These are phyloP conservation scores for Zapus hudsonius DNA, from an alignment of 2,113 vertebrate species.

Conservation along the genomic window DNA sequence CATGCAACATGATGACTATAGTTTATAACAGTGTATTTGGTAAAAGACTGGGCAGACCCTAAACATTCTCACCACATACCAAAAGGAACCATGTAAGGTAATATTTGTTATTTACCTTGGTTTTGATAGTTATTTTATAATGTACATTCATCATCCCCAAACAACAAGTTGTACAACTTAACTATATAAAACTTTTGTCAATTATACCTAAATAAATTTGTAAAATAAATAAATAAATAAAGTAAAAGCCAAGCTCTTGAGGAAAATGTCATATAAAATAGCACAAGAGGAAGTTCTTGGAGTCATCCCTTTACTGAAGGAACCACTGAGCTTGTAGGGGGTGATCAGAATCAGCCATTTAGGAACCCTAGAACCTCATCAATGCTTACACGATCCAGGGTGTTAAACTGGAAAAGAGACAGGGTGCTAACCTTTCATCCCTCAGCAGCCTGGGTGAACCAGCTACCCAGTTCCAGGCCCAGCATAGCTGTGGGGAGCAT, in stretches of 20 bases:
- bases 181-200: not conserved
- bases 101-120: not conserved
- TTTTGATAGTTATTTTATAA: not conserved
- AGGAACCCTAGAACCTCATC: not conserved
- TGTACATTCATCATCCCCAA: not conserved
- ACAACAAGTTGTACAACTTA: not conserved
- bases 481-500: not conserved
- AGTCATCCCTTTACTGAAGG: not conserved
- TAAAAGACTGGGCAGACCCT: not conserved
- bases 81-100: not conserved
- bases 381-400: rapidly evolving
- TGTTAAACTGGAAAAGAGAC: not conserved
- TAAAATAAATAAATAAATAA: not conserved
- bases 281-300: not conserved
- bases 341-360: not conserved
- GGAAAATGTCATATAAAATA: not conserved
- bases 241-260: not conserved
- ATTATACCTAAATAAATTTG: not conserved
- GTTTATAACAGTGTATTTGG: not conserved
- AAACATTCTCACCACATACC: not conserved
- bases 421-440: not conserved
- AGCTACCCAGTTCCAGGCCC: not conserved
- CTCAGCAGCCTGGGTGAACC: not conserved
- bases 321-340: not conserved
- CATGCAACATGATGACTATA: not conserved